Percentiles rank a stretch among this genome's conserved stretches.
Conservation (phyloP, 1,140 invertebrate genomes). For the Pectinophora gossypiella region DNA sequence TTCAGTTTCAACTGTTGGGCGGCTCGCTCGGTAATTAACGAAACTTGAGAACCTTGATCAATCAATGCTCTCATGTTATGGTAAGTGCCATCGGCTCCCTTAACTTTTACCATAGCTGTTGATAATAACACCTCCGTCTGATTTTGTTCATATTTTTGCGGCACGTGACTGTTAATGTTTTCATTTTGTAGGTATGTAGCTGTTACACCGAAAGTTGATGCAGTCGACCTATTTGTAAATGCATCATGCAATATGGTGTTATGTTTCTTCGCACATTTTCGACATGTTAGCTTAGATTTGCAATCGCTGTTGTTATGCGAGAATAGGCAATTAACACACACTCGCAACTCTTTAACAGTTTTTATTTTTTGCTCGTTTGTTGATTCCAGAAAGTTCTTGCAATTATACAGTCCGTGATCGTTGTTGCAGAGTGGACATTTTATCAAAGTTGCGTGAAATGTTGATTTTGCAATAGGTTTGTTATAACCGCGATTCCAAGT, state of each 20-base stretch:
- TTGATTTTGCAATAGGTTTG: conserved; percentile 2
- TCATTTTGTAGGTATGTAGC: neutral
- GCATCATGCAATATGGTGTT: conserved; percentile 3
- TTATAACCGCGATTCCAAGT: neutral
- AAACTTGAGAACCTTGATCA: conserved; percentile 13
- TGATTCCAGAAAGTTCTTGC: conserved; percentile 11
- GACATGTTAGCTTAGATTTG: conserved; percentile 8
- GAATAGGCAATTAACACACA: conserved; percentile 17
- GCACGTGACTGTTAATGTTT: neutral
- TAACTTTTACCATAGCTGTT: conserved; percentile 5
- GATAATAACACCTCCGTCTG: conserved; percentile 7
- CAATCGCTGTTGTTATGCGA: conserved; percentile 12
- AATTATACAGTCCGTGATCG: conserved; percentile 14
- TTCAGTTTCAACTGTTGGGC: conserved; percentile 13
- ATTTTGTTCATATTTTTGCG: neutral
- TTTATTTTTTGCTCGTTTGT: conserved; percentile 11
- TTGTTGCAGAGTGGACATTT: conserved; percentile 16
- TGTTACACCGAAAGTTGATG: too few species aligned
- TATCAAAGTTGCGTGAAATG: conserved; percentile 5
- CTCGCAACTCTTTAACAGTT: neutral
- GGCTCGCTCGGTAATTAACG: conserved; percentile 13
- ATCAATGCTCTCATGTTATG: conserved; percentile 10
- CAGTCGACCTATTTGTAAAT: neutral
- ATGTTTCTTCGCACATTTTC: neutral
- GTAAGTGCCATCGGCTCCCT: conserved; percentile 1